These are phyloP conservation scores for Spondyliosoma cantharus DNA, from an alignment of 2,797 vertebrate species.

Conservation along the genomic window DNA sequence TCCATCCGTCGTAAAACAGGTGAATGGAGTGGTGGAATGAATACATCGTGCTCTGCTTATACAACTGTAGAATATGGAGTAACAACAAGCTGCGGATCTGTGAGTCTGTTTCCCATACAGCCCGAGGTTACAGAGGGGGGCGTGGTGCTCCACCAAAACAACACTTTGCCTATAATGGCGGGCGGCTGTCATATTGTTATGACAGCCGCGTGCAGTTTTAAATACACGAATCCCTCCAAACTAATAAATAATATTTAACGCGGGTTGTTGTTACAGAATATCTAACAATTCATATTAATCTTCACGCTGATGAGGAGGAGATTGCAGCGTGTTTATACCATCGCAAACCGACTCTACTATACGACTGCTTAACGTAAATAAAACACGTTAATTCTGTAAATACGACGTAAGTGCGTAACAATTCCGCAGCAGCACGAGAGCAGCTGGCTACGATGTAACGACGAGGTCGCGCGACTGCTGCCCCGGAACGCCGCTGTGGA, in stretches of 20 bases:
- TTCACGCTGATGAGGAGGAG: too few relatives aligned
- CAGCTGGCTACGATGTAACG: slow-evolving; percentile 38
- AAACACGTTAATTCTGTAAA: slow-evolving; percentile 3
- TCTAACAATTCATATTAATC: not conserved
- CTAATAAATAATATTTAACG: not conserved
- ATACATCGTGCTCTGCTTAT: slow-evolving; percentile 11
- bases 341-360: not conserved
- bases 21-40: not conserved
- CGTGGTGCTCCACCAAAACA: slow-evolving; percentile 82
- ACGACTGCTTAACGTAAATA: not conserved
- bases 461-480: slow-evolving; percentile 56
- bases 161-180: slow-evolving; percentile 81
- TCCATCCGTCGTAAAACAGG: not conserved
- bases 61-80: slow-evolving; percentile 34
- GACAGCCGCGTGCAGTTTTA: slow-evolving; percentile 66
- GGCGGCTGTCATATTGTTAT: slow-evolving; percentile 79
- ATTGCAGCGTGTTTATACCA: not conserved
- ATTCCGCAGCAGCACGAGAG: slow-evolving; percentile 51
- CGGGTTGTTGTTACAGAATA: not conserved
- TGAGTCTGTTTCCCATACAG: slow-evolving; percentile 43
- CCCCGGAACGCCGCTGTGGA: slow-evolving; percentile 31
- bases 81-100: slow-evolving; percentile 41
- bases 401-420: slow-evolving; percentile 32
- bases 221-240: not conserved
- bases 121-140: slow-evolving; percentile 78